Percentiles rank a stretch among this genome's conserved stretches.
Evolutionary conservation across 2,797 vertebrate genomes (phyloP).

Genomic region (Enteromius unitaeniatus): DNA sequence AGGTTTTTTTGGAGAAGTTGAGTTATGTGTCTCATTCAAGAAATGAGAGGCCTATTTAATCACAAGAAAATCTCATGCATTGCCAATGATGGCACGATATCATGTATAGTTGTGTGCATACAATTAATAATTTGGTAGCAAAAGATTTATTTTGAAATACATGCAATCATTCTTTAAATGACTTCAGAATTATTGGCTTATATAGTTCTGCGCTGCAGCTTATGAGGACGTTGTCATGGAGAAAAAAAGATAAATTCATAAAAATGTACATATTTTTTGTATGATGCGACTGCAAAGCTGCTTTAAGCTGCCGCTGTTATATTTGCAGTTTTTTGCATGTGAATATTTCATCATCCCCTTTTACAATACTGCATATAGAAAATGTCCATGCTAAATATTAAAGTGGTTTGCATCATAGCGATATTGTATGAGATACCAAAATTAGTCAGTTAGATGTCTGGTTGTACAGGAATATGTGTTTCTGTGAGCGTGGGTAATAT

Average conservation of each 20-base stretch:
- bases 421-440: slow-evolving; percentile 29
- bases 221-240: background rate
- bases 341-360: slow-evolving; percentile 14
- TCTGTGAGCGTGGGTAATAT: slow-evolving; percentile 27
- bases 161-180: background rate
- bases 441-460: slow-evolving; percentile 20
- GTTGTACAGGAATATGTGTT: slow-evolving; percentile 34
- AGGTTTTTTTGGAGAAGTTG: background rate
- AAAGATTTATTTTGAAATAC: background rate
- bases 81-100: background rate
- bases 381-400: slow-evolving; percentile 35
- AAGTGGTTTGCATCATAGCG: slow-evolving; percentile 25
- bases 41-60: background rate
- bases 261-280: slow-evolving; percentile 47
- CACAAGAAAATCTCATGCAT: background rate
- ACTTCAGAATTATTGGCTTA: background rate
- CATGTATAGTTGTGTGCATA: background rate
- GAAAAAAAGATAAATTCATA: background rate
- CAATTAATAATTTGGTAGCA: background rate
- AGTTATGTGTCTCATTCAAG: background rate
- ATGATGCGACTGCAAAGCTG: slow-evolving; percentile 32
- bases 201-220: slow-evolving; percentile 8
- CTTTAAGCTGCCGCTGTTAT: slow-evolving; percentile 29
- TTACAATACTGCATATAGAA: slow-evolving; percentile 34
- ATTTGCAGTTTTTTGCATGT: slow-evolving; percentile 51